These are phyloP conservation scores for Phymanthus crucifer DNA, from an alignment of 92 coral and sea anemone genomes.

Conservation along the genomic window DNA sequence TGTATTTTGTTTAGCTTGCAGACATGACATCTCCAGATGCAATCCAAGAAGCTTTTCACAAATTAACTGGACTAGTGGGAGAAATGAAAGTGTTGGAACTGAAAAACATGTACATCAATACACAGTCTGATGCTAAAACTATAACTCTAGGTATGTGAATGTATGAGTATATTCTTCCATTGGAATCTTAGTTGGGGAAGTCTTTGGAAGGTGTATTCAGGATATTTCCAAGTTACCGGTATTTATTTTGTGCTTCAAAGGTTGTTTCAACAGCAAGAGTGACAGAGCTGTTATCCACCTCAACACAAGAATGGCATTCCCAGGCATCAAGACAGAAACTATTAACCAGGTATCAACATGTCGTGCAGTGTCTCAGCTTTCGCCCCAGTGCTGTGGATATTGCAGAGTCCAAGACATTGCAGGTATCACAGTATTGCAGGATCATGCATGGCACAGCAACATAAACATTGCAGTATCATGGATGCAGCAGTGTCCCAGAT, in stretches of 20 bases:
- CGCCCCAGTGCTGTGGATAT: too few species aligned
- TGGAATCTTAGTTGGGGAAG: too few species aligned
- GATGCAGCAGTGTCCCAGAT: too few species aligned
- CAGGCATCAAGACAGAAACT: constrained; percentile 63
- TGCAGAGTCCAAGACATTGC: too few species aligned
- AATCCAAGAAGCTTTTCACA: not conserved
- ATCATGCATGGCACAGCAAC: too few species aligned
- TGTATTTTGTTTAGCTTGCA: not conserved
- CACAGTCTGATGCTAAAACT: not conserved
- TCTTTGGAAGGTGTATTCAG: too few species aligned
- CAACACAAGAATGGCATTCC: constrained; percentile 60
- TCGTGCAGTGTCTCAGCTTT: too few species aligned
- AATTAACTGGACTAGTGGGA: constrained; percentile 12
- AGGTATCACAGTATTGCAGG: too few species aligned
- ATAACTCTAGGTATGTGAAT: not conserved
- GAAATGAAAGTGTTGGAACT: not conserved
- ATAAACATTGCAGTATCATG: too few species aligned
- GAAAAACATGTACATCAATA: not conserved
- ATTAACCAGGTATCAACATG: constrained; percentile 10
- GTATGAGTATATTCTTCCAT: not conserved
- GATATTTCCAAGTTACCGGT: too few species aligned
- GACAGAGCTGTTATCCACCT: constrained; percentile 65
- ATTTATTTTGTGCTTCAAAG: constrained; percentile 22
- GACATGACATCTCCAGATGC: not conserved
- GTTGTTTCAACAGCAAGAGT: constrained; percentile 43